Evolutionary conservation across 1,140 invertebrate genomes (phyloP).

Genomic region (Neodiprion fabricii): DNA sequence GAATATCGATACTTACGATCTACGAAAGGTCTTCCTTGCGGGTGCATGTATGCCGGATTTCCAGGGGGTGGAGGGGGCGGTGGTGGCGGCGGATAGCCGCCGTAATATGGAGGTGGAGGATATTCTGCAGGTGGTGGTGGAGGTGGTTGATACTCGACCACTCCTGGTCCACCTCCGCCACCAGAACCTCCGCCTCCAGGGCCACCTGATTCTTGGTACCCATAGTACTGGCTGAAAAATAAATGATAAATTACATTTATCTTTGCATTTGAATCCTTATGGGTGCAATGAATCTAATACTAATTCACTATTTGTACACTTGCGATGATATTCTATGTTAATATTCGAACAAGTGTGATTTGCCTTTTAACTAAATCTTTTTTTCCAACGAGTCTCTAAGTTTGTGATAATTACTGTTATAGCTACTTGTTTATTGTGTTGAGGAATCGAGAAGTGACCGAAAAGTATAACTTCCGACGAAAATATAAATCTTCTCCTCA

Average conservation of each 20-base stretch:
- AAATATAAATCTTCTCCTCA: no score
- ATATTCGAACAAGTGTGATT: no score
- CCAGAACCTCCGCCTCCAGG: conserved; percentile 45
- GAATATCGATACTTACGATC: conserved; percentile 49
- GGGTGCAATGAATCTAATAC: neutral
- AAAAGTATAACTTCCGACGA: no score
- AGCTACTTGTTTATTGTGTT: no score
- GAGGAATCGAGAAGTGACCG: no score
- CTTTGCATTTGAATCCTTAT: conserved; percentile 17
- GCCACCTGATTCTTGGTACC: conserved; percentile 50
- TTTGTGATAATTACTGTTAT: no score
- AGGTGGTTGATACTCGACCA: conserved; percentile 55
- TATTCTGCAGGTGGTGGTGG: conserved; percentile 53
- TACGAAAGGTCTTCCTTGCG: conserved; percentile 57
- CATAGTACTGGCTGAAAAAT: conserved; percentile 53
- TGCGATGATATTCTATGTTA: no score
- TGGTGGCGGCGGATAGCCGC: conserved; percentile 71
- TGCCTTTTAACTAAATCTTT: no score
- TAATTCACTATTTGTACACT: neutral
- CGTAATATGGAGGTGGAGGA: conserved; percentile 56
- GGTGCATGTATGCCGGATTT: conserved; percentile 63
- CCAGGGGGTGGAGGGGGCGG: conserved; percentile 72
- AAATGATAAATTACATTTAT: conserved; percentile 2
- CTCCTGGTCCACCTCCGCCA: conserved; percentile 45
- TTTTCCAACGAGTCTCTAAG: no score